Evolutionary conservation across 1,140 invertebrate species (phyloP).

Genomic region (Euborellia annulipes): DNA sequence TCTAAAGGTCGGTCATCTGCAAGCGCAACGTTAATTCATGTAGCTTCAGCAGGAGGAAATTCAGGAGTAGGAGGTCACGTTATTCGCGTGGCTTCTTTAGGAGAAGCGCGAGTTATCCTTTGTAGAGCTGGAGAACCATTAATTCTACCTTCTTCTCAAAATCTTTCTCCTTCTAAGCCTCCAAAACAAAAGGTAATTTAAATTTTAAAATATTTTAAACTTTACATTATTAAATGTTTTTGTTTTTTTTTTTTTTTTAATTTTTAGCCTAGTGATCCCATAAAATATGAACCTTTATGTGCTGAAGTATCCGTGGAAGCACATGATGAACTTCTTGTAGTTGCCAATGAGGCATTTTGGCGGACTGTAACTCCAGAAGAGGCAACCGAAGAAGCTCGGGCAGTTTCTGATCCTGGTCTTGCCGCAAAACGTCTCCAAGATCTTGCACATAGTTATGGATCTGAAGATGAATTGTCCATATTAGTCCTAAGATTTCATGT

Average conservation of each 20-base stretch:
- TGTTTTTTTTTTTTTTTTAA: too few species aligned
- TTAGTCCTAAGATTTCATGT: conserved; percentile 46
- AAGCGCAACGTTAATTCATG: conserved; percentile 22
- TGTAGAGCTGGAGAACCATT: conserved; percentile 43
- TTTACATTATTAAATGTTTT: too few species aligned
- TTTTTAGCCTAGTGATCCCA: too few species aligned
- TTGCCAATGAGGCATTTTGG: conserved; percentile 62
- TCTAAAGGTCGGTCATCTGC: too few species aligned
- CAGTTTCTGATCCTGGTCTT: conserved; percentile 54
- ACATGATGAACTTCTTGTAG: conserved; percentile 63
- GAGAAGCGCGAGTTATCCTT: conserved; percentile 51
- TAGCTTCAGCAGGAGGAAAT: conserved; percentile 30
- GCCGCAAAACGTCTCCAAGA: conserved; percentile 68
- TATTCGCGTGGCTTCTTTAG: conserved; percentile 53
- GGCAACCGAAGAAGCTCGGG: conserved; percentile 54
- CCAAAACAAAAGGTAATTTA: background rate
- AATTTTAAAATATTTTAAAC: background rate
- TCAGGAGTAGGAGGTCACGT: conserved; percentile 30
- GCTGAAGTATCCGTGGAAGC: conserved; percentile 58
- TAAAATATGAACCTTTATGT: conserved; percentile 42
- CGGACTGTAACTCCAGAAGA: conserved; percentile 55
- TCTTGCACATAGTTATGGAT: conserved; percentile 64
- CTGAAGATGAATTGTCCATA: conserved; percentile 62
- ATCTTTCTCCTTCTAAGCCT: background rate
- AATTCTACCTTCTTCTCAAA: conserved; percentile 16